phyloP scores from a whole-genome alignment of 2,888 invertebrate genomes.

The Melolontha melolontha region DNA sequence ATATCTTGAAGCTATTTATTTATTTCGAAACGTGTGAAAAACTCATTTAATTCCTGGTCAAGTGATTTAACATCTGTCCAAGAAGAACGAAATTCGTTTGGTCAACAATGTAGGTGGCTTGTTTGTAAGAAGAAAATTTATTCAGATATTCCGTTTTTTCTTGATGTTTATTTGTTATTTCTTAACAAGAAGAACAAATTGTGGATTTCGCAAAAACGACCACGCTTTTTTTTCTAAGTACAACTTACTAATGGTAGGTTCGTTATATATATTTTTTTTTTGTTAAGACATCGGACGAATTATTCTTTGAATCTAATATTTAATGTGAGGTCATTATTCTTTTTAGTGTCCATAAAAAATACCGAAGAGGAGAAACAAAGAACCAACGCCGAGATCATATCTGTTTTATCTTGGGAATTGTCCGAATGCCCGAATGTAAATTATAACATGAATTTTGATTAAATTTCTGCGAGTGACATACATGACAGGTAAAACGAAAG shows the following conservation, averaged over 20 bases:
- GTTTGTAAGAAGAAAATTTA: constrained; percentile 18
- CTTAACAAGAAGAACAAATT: constrained; percentile 18
- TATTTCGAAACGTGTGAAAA: constrained; percentile 12
- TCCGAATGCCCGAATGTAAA: too few species aligned
- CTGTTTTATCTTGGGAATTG: too few species aligned
- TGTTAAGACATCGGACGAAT: too few species aligned
- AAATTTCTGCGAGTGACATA: too few species aligned
- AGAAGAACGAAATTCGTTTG: constrained; percentile 8
- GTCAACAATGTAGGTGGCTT: constrained; percentile 4
- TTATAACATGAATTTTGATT: too few species aligned
- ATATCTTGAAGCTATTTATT: not conserved
- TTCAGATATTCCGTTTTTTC: constrained; percentile 19
- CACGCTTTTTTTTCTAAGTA: too few species aligned
- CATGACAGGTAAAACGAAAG: too few species aligned
- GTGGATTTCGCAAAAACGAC: constrained; percentile 18
- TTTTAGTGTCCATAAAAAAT: constrained; percentile 22
- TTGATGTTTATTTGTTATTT: constrained; percentile 11
- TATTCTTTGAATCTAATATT: constrained; percentile 21
- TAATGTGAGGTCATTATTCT: constrained; percentile 31
- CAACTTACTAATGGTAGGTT: too few species aligned
- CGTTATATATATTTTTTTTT: too few species aligned
- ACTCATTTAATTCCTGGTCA: not conserved
- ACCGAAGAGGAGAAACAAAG: not conserved
- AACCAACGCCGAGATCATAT: too few species aligned
- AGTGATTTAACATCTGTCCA: constrained; percentile 15